Evolutionary conservation across 2,888 invertebrate genomes (phyloP).

Genomic region (Priocnemis perturbator): DNA sequence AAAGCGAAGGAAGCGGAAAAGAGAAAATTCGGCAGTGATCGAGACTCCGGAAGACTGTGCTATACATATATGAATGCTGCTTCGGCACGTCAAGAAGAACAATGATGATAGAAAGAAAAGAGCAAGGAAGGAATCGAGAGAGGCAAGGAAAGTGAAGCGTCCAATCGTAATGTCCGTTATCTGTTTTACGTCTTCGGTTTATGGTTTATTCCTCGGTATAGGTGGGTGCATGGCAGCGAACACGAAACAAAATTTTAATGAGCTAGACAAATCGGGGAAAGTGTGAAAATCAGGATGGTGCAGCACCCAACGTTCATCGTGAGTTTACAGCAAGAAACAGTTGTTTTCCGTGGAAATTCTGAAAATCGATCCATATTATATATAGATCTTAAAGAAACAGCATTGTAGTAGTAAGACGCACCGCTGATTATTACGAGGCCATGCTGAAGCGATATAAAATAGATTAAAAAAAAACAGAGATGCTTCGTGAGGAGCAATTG

Average conservation of each 20-base stretch:
- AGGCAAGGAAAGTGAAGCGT: background rate
- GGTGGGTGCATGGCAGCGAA: background rate
- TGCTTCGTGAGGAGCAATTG: constrained; percentile 30
- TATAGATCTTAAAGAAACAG: constrained; percentile 3
- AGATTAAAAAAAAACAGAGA: constrained; percentile 28
- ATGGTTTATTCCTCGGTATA: constrained; percentile 1
- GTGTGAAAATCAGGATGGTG: background rate
- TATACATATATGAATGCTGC: constrained; percentile 8
- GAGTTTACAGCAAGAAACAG: background rate
- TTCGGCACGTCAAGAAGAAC: background rate
- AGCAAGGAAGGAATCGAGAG: background rate
- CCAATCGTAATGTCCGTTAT: constrained; percentile 25
- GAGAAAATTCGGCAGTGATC: background rate
- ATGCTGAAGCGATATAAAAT: constrained; percentile 7
- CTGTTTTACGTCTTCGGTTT: constrained; percentile 22
- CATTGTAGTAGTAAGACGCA: background rate
- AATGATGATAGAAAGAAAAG: background rate
- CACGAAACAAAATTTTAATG: constrained; percentile 11
- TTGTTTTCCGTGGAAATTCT: background rate
- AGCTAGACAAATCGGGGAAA: constrained; percentile 1
- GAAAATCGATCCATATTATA: background rate
- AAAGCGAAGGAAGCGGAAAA: constrained; percentile 9
- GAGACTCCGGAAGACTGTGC: constrained; percentile 16
- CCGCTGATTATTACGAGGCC: constrained; percentile 5
- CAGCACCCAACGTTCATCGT: background rate